Conservation (phyloP, 1,140 invertebrate species). For the Cecropterus lyciades region DNA sequence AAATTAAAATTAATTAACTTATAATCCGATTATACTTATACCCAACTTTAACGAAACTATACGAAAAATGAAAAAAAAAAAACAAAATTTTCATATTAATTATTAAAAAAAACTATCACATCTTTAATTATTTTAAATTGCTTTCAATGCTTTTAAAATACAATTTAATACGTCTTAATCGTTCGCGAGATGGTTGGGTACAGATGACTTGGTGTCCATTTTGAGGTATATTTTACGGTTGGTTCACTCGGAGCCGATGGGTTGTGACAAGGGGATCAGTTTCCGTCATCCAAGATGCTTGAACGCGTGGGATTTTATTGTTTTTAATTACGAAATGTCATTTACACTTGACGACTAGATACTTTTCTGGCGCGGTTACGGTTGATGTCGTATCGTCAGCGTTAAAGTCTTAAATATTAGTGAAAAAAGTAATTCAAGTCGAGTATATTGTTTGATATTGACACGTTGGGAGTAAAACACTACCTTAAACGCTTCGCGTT, state of each 20-base stretch:
- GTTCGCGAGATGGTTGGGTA: constrained; percentile 50
- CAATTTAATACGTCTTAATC: constrained; percentile 63
- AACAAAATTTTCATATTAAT: too few relatives aligned
- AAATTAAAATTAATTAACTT: too few relatives aligned
- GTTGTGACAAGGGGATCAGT: constrained; percentile 74
- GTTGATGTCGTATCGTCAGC: neutral
- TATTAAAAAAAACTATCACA: too few relatives aligned
- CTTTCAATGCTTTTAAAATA: constrained; percentile 2
- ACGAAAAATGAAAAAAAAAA: too few relatives aligned
- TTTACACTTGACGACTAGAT: constrained; percentile 24
- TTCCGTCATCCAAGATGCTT: constrained; percentile 65
- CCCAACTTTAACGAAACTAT: too few relatives aligned
- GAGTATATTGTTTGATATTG: too few relatives aligned
- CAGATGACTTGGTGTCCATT: constrained; percentile 61
- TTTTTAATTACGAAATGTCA: constrained; percentile 41
- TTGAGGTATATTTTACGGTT: constrained; percentile 80
- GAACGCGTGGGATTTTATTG: constrained; percentile 63
- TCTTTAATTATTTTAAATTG: too few relatives aligned
- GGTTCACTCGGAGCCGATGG: constrained; percentile 60
- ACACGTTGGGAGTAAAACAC: too few relatives aligned
- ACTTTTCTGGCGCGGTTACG: neutral
- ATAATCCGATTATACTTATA: too few relatives aligned
- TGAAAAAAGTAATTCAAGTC: too few relatives aligned
- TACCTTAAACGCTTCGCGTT: too few relatives aligned
- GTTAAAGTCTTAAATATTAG: neutral